phyloP scores from a whole-genome alignment of 2,888 invertebrate species.

The Chymomyza amoena region DNA sequence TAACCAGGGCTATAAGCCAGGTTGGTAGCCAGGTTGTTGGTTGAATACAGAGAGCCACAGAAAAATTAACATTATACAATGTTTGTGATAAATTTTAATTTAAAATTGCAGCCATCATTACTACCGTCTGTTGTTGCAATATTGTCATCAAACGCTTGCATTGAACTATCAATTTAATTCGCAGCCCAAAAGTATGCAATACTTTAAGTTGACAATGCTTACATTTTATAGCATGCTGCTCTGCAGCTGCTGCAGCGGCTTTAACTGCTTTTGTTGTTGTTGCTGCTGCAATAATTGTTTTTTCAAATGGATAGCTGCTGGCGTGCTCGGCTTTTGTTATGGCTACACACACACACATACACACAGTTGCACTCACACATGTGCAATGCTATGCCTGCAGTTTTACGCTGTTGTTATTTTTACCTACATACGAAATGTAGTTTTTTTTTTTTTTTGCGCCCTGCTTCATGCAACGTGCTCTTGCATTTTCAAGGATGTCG shows the following conservation, averaged over 20 bases:
- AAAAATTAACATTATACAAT: too few species aligned
- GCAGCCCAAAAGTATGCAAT: not conserved
- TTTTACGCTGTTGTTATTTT: slow-evolving; percentile 65
- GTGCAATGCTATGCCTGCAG: slow-evolving; percentile 27
- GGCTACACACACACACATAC: not conserved
- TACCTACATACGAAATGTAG: slow-evolving; percentile 64
- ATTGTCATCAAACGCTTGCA: not conserved
- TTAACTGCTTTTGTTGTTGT: slow-evolving; percentile 13
- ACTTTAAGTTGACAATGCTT: slow-evolving; percentile 16
- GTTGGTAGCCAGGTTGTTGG: too few species aligned
- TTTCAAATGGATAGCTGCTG: slow-evolving; percentile 48
- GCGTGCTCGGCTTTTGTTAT: slow-evolving; percentile 40
- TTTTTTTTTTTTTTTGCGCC: not conserved
- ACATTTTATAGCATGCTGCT: slow-evolving; percentile 21
- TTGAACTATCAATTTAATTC: slow-evolving; percentile 35
- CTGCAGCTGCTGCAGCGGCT: slow-evolving; percentile 15
- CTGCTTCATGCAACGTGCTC: slow-evolving; percentile 21
- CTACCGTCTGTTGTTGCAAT: slow-evolving; percentile 1
- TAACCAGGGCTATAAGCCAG: too few species aligned
- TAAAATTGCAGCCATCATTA: not conserved
- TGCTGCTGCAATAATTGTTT: slow-evolving; percentile 61
- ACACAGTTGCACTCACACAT: not conserved
- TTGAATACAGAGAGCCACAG: too few species aligned
- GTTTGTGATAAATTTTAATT: too few species aligned
- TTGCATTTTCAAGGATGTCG: slow-evolving; percentile 56